Evolutionary conservation across 2,113 vertebrate genomes (phyloP).

Genomic region (Siniperca chuatsi): DNA sequence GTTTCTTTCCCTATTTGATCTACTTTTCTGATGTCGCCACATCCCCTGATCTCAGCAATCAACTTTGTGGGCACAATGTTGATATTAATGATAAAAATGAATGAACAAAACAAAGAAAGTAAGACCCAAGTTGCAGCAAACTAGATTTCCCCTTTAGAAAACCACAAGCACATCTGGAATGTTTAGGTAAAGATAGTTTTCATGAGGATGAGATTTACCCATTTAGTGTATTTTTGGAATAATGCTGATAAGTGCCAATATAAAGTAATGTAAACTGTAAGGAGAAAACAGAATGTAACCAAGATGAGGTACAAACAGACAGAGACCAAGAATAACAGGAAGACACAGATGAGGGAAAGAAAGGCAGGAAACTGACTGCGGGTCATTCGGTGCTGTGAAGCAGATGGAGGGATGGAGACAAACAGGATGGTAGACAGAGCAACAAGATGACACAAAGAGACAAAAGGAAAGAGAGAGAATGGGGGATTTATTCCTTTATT

Average conservation of each 20-base stretch:
- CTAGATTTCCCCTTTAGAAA: neutral
- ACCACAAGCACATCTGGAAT: neutral
- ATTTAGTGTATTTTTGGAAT: neutral
- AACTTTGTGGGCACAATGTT: too few species aligned
- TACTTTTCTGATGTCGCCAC: neutral
- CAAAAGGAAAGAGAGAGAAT: constrained; percentile 49
- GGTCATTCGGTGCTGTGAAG: constrained; percentile 52
- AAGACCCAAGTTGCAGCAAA: neutral
- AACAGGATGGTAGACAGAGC: constrained; percentile 72
- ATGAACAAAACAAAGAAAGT: neutral
- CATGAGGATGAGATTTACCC: neutral
- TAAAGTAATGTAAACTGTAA: neutral
- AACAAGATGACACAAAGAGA: constrained; percentile 56
- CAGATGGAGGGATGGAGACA: constrained; percentile 75
- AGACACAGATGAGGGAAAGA: constrained; percentile 76
- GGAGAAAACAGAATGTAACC: constrained; percentile 31
- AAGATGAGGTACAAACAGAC: constrained; percentile 48
- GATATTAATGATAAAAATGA: neutral
- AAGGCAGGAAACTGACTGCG: constrained; percentile 81
- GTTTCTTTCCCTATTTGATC: too few species aligned
- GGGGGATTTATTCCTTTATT: constrained; percentile 19
- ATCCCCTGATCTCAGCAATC: neutral
- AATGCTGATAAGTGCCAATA: neutral
- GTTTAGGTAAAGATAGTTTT: neutral
- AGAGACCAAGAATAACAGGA: constrained; percentile 77